phyloP scores from a whole-genome alignment of 2,888 invertebrate species.

The Hypercompe scribonia region DNA sequence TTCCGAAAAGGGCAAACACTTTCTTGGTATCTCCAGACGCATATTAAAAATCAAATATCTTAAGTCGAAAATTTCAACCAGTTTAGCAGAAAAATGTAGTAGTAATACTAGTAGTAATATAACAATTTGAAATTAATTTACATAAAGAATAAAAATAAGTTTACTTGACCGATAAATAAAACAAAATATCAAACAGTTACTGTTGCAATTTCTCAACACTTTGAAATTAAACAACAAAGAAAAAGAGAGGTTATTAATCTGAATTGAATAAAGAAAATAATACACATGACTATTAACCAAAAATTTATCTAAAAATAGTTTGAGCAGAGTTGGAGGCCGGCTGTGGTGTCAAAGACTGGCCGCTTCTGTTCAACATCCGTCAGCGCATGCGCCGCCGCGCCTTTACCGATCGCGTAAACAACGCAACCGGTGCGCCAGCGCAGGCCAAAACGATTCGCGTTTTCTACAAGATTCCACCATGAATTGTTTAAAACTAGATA shows the following conservation, averaged over 20 bases:
- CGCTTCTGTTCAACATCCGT: constrained; percentile 76
- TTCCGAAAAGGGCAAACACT: neutral
- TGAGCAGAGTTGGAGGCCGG: constrained; percentile 64
- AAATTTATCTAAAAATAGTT: constrained; percentile 69
- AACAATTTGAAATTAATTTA: neutral
- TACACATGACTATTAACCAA: constrained; percentile 51
- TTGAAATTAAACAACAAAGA: constrained; percentile 1
- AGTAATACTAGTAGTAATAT: neutral
- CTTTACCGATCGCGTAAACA: constrained; percentile 75
- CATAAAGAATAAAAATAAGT: neutral
- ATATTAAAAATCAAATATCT: neutral
- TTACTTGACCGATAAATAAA: neutral
- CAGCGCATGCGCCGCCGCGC: constrained; percentile 61
- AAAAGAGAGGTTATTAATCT: constrained; percentile 13
- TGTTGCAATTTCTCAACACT: neutral
- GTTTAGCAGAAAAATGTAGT: neutral
- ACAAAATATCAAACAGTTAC: neutral
- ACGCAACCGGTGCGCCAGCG: constrained; percentile 55
- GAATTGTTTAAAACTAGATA: constrained; percentile 43
- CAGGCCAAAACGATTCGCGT: constrained; percentile 72
- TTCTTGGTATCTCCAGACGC: neutral
- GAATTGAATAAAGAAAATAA: constrained; percentile 54
- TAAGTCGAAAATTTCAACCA: neutral
- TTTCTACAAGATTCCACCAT: constrained; percentile 66
- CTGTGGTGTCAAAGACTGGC: constrained; percentile 79